Base-by-base conservation (phyloP, 1,140 invertebrate genomes). In the Archivesica marissinica region DNA sequence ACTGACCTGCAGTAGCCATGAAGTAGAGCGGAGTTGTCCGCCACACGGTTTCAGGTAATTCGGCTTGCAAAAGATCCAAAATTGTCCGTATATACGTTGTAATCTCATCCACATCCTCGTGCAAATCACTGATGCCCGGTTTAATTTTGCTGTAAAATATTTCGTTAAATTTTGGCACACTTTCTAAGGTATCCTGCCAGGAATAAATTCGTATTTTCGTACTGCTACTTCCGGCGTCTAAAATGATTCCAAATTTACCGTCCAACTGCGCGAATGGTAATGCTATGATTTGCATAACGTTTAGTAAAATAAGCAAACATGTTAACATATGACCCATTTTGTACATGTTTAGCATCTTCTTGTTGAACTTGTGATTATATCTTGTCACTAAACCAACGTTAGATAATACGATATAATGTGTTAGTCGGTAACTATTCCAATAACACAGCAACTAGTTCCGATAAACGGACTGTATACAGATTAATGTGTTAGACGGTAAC, bases 1-100 rank as follows among this genome's bases (percentile, higher is more conserved):
- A 86, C 86, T 78, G 76, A 92, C 95, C 95, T 77, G 94, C 95
- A 7, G 95, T 95, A 7, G 95, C 95, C 54, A 94, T 94, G 75
- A 95, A 89, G 74, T 94, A 95, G 6, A 95, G 79, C 25, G 91
- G 89, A 6, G 93, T 93, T 9, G 50, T 52, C 9, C 20, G 30
- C 50, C 86, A 80, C n/a, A 78, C 75, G 3, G 88, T 80, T 44
- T 72, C 35, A 4, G 93, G 93, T 38, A 95, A 88, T 13, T 56
- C 59, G 0, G 41, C 56, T 39, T 79, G 86, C 11, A 90, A 89
- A 61, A 88, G 76, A 6, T 88, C 44, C n/a, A 95, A 25, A 13
- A 89, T 87, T 0, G 35, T 56, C 0, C 25, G 2, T 23, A 90
- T 38, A 72, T 91, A 90, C 11, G 30, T 30, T 1, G 35, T 25